Evolutionary conservation across 2,797 vertebrate genomes (phyloP).

Genomic region (Sus cebifrons): DNA sequence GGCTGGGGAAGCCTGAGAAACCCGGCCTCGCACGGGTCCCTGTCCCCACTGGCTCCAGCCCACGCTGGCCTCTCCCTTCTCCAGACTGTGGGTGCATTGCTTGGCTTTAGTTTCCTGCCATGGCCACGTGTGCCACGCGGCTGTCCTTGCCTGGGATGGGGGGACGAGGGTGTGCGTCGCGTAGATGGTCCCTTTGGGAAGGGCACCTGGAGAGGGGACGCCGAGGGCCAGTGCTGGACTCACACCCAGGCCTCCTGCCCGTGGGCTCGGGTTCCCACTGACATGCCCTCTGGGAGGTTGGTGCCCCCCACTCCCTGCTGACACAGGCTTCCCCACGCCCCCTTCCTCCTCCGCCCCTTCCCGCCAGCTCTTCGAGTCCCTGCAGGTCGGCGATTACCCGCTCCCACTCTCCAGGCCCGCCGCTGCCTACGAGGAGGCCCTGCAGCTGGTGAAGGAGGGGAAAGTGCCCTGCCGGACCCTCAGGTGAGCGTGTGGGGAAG

Average conservation of each 20-base stretch:
- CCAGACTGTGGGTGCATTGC: fast-evolving
- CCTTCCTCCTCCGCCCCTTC: not conserved
- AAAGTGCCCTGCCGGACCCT: slow-evolving; percentile 93
- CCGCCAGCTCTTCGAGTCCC: slow-evolving; percentile 95
- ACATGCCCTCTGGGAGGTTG: not conserved
- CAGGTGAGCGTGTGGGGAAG: slow-evolving; percentile 90
- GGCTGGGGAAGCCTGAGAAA: not conserved
- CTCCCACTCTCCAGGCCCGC: slow-evolving; percentile 94
- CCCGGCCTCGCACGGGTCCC: not conserved
- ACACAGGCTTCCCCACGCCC: fast-evolving
- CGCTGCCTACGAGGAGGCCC: slow-evolving; percentile 96
- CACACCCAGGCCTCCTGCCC: not conserved
- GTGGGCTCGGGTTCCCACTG: not conserved
- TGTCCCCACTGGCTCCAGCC: fast-evolving
- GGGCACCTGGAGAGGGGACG: not conserved
- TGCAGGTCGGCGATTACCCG: slow-evolving; percentile 90
- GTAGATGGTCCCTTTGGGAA: not conserved
- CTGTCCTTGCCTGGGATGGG: not conserved
- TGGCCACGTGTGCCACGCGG: fast-evolving
- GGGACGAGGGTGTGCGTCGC: not conserved
- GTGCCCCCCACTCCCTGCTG: not conserved
- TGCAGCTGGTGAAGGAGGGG: slow-evolving; percentile 93
- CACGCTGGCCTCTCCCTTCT: not conserved
- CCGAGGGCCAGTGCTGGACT: not conserved
- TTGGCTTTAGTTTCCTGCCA: not conserved